Evolutionary conservation across 1,140 invertebrate genomes (phyloP).

Genomic region (Listronotus oregonensis): DNA sequence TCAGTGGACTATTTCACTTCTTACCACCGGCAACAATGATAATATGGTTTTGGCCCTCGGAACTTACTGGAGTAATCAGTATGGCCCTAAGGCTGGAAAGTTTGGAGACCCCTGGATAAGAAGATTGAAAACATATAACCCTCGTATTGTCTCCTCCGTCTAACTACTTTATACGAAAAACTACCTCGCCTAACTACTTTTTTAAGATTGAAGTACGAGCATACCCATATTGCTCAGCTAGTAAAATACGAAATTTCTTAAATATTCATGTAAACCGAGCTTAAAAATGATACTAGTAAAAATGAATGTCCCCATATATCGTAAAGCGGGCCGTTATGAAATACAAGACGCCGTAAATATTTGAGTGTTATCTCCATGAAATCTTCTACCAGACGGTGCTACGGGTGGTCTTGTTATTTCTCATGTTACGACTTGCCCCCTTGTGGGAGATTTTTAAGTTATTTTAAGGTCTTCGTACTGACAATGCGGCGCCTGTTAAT

Average conservation of each 20-base stretch:
- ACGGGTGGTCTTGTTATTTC: constrained; percentile 22
- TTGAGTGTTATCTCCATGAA: constrained; percentile 28
- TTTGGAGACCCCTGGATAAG: too few relatives aligned
- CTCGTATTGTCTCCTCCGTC: too few relatives aligned
- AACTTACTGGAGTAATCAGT: too few relatives aligned
- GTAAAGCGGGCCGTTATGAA: constrained; percentile 14
- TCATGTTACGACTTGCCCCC: constrained; percentile 24
- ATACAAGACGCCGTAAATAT: constrained; percentile 33
- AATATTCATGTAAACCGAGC: constrained; percentile 2
- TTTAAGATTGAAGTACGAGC: too few relatives aligned
- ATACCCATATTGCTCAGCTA: too few relatives aligned
- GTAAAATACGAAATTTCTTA: not conserved
- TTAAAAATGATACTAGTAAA: constrained; percentile 12
- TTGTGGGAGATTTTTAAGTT: constrained; percentile 19
- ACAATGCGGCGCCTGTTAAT: constrained; percentile 19
- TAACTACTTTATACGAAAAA: too few relatives aligned
- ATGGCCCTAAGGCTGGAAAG: too few relatives aligned
- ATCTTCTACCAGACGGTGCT: constrained; percentile 13
- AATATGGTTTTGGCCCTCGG: too few relatives aligned
- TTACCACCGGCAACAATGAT: too few relatives aligned
- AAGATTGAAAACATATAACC: too few relatives aligned
- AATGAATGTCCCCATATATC: constrained; percentile 5
- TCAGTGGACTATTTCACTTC: too few relatives aligned
- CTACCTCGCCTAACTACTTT: too few relatives aligned
- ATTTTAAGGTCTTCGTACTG: constrained; percentile 22